phyloP scores from a whole-genome alignment of 2,888 invertebrate species.

The Drosophila affinis region DNA sequence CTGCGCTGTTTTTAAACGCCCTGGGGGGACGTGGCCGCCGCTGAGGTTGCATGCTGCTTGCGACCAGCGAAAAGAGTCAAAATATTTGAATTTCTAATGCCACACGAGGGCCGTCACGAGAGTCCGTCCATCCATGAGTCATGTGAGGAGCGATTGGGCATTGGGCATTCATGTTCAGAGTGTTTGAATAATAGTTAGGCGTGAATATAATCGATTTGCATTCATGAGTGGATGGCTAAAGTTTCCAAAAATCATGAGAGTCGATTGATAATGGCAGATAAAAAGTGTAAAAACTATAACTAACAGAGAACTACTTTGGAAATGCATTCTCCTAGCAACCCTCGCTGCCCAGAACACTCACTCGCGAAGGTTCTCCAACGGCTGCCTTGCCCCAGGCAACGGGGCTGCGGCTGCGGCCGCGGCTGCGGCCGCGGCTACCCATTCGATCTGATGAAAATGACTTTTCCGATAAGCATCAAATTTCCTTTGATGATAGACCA shows the following conservation, averaged over 20 bases:
- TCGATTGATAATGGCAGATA: too few relatives aligned
- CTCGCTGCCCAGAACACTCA: slow-evolving; percentile 28
- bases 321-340: slow-evolving; percentile 7
- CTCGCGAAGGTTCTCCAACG: slow-evolving; percentile 27
- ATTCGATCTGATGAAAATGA: slow-evolving; percentile 62
- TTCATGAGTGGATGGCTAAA: background rate
- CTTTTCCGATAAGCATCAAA: slow-evolving; percentile 77
- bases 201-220: too few relatives aligned
- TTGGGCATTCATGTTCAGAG: too few relatives aligned
- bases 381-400: slow-evolving; percentile 33
- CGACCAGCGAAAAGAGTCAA: slow-evolving; percentile 61
- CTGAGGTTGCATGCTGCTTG: slow-evolving; percentile 55
- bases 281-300: too few relatives aligned
- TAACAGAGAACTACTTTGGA: too few relatives aligned
- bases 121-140: slow-evolving; percentile 52
- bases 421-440: background rate
- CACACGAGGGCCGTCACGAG: slow-evolving; percentile 61
- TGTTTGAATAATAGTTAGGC: too few relatives aligned
- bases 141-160: slow-evolving; percentile 21
- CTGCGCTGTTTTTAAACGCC: slow-evolving; percentile 60
- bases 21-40: slow-evolving; percentile 52
- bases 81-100: slow-evolving; percentile 81
- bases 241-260: background rate
- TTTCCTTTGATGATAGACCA: slow-evolving; percentile 68
- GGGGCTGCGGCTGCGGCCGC: background rate